Base-by-base conservation (phyloP, 2,888 invertebrate genomes). In the Scaptomyza cyrtandrae region DNA sequence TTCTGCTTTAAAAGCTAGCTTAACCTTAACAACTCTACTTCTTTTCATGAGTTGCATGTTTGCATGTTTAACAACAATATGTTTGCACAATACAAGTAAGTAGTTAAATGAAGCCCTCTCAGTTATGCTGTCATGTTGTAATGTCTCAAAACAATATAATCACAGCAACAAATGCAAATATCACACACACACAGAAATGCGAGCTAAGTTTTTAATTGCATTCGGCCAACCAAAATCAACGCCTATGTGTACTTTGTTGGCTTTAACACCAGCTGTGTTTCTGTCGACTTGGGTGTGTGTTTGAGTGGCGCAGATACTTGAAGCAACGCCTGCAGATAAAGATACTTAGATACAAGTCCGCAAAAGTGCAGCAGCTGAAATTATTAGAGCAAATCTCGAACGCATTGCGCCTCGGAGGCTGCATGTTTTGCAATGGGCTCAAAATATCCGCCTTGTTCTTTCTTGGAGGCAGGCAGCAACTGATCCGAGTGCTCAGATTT, bases 201-300 rank as follows among this genome's bases (percentile, higher is more conserved):
- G 45, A 76, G 57, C 33, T 41, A 56, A 69, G 65, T 57, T 68
- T 75, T 75, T 78, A 80, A 86, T 78, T 81, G 74, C 71, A 70
- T 64, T 76, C 61, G 73, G 70, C 57, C 72, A 61, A 83, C 74
- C 74, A 80, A 79, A 78, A 75, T 79, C 78, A 78, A 79, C 79
- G 81, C 79, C 79, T 80, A 62, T 60, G 62, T 55, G 55, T 52
- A 24, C 86, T 87, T 56, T 71, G 83, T 56, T 86, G 86, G 43
- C 75, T 75, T 54, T 59, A 66, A 62, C 56, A 37, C 24, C 59
- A 50, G 52, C 41, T 61, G 59, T 43, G 43, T 50, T 19, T 31
- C 13, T 41, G 10, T 41, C 41, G 45, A 50, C 55, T 66, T 59
- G 61, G 75, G 68, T 68, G 71, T 80, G 74, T 16, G 16, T 41